phyloP scores from a whole-genome alignment of 1,140 invertebrate genomes.

The Diabrotica virgifera region DNA sequence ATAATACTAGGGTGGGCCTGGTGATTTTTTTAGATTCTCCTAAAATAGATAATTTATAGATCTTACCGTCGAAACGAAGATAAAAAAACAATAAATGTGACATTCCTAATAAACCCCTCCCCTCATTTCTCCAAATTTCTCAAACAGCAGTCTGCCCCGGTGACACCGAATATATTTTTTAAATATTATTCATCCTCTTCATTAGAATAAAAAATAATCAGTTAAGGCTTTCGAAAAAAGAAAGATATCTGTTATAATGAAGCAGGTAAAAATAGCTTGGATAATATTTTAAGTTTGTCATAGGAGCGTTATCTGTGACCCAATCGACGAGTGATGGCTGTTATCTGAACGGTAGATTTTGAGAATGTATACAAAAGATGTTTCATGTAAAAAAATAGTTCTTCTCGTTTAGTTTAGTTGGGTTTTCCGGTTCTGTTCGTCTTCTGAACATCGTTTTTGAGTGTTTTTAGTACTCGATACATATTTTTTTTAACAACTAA shows the following conservation, averaged over 20 bases:
- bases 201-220: constrained; percentile 3
- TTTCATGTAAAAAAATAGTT: constrained; percentile 3
- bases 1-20: too few relatives aligned
- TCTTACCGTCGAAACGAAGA: too few relatives aligned
- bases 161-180: not conserved
- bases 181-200: not conserved
- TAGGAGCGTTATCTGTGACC: not conserved
- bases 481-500: too few relatives aligned
- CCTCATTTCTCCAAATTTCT: not conserved
- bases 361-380: constrained; percentile 2
- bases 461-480: too few relatives aligned
- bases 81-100: too few relatives aligned
- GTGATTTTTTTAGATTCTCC: too few relatives aligned
- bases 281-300: constrained; percentile 3
- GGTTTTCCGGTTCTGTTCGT: not conserved
- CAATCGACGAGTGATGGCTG: not conserved
- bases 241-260: constrained; percentile 3
- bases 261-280: not conserved
- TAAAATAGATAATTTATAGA: too few relatives aligned
- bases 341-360: not conserved
- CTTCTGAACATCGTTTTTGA: not conserved
- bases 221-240: constrained; percentile 2
- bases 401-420: not conserved
- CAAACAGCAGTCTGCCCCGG: not conserved
- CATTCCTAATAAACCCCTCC: too few relatives aligned